Evolutionary conservation across 2,888 invertebrate genomes (phyloP), one percentile per base, ranked within the genome.

Genomic region (Cartodere bifasciata): DNA sequence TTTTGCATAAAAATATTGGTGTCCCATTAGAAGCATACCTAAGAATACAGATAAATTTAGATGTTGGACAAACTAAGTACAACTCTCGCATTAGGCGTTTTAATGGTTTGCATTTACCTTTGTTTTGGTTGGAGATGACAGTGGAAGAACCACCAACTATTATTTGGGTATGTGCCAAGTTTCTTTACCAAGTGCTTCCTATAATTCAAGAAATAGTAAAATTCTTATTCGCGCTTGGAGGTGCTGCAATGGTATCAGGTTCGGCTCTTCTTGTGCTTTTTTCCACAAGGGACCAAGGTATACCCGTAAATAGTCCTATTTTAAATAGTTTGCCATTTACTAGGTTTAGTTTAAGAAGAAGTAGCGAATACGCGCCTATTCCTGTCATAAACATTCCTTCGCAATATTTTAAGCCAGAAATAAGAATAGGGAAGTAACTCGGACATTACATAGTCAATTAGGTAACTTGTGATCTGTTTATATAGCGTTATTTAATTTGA

Each of bases 1-100:
- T 75, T 42, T 62, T 86, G 31, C 82, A 85, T 55, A 81, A 83
- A 71, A 64, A 64, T 32, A 42, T 78, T 3, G 85, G 84, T 5
- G 63, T 76, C 0, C 79, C 83, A 0, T 41, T 84, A 34, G 54
- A 64, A 13, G 65, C 76, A 0, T 61, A 68, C 9, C 67, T 77
- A 10, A 72, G 73, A 35, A 62, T 83, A 21, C 85, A 85, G 55
- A 70, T 80, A 13, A 85, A 85, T 53, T 56, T 84, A 4, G 67
- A 77, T 1, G 72, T 83, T 42, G 63, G 72, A 11, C 63, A 66
- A 23, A 72, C 74, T 0, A 52, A 56, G 12, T 78, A 70, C 23
- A 80, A 78, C 48, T 57, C 64, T 0, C 64, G 69, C 43, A 70
- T 75, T 16, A 55, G 50, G 12, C 68, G 67, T 0, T 70, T 83